Evolutionary conservation across 2,888 invertebrate genomes (phyloP), one percentile per base, ranked within the genome.

Genomic region (Philereme transversata): DNA sequence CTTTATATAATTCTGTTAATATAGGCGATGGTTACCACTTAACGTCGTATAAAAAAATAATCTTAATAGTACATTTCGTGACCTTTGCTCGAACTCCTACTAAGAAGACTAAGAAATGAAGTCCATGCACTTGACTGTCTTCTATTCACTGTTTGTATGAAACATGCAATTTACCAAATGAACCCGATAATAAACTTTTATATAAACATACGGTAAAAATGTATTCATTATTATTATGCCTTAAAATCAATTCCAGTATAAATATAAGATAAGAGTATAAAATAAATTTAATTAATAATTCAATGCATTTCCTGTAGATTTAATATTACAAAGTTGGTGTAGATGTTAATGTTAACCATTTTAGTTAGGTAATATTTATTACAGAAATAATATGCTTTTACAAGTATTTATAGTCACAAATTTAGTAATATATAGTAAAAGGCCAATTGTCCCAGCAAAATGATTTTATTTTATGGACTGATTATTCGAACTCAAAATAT

Each of bases 151-250:
- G 38, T 22, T 45, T 49, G 5, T 34, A 49, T 38, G 44, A 49
- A 53, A 34, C 59, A 53, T 54, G 53, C 53, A 45, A 22, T 46
- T 40, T 38, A 52, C 47, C 56, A 60, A 56, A 52, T 56, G 47
- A 53, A 49, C 11, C 38, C n/a, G 47, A 43, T 35, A 51, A 52
- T 53, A 40, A 52, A 47, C 22, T 48, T 51, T 45, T 8, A 38
- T 11, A 34, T 49, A 60, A 52, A 57, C 53, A 64, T 44, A 54
- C 57, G 59, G 53, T 61, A 62, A 62, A 70, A 56, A 70, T 70
- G 70, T 70, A 70, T 70, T 70, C 70, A 70, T 70, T 69, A 68
- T 70, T 68, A 69, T 55, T 47, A 50, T 58, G 58, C 62, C 49
- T 62, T 44, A 44, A 55, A 45, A 34, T 50, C 51, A 50, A 52